Evolutionary conservation across 2,797 vertebrate species (phyloP), one percentile per base, ranked within the genome.

Genomic region (Diplodus puntazzo): DNA sequence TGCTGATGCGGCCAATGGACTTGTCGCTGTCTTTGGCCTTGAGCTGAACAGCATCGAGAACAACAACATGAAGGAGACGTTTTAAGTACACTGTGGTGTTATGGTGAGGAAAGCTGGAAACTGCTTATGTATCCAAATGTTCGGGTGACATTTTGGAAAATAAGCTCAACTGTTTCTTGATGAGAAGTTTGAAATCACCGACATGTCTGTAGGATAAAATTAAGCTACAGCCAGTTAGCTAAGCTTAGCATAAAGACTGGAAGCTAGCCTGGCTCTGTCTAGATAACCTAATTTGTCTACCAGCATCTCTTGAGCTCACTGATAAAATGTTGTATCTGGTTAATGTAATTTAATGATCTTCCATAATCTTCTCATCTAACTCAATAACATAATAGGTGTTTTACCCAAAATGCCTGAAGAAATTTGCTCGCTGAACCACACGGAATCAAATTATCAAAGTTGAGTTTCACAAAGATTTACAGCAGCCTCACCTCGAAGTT

Each of bases 1-100:
- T 98, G 87, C 96, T 97, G 93, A 98, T 97, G 67, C 96, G 95
- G 4, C 97, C 97, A 4, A 98, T 95, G 0, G 93, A 69, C 0
- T 93, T 73, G 0, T 89, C 93, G 0, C 94, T 88, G 5, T 96
- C 94, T 34, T 92, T 95, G 0, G 92, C 86, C 80, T 94, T 98
- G 70, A 98, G 94, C 97, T 98, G 87, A 14, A 46, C 14, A 48
- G 49, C 5, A 49, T 59, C 1, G 68, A 34, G 2, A 69, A n/a
- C 20, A 42, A 42, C 0, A 3, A 11, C 6, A 18, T 60, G 18
- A 9, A 20, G 27, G 25, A 60, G 5, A 64, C 1, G 7, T 11
- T 50, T 16, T 18, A 50, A 43, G 17, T 14, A 39, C 3, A 6
- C 43, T 30, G 42, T 1, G 25, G 39, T 10, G 11, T 25, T 9